Conservation (phyloP, 1,140 invertebrate species). For the Cydia pomonella region DNA sequence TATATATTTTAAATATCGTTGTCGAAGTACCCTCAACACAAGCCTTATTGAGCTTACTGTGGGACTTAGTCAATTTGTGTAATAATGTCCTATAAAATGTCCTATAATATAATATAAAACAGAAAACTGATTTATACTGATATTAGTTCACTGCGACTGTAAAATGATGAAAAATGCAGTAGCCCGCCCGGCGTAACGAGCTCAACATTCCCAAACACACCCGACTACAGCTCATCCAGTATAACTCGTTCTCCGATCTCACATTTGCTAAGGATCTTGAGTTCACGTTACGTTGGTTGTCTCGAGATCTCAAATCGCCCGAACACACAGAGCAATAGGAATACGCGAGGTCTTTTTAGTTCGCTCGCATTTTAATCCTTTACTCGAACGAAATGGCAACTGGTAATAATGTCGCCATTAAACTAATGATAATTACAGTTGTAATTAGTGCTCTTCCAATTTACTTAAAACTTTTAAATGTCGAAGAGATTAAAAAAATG, state of each 20-base stretch:
- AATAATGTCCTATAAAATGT: too few species aligned
- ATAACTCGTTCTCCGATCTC: not conserved
- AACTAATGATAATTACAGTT: not conserved
- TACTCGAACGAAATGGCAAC: not conserved
- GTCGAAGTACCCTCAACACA: too few species aligned
- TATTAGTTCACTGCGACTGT: not conserved
- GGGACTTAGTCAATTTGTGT: too few species aligned
- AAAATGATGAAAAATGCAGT: constrained; percentile 30
- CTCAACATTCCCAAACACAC: not conserved
- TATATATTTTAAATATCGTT: too few species aligned
- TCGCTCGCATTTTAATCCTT: constrained; percentile 1
- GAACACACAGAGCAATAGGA: not conserved
- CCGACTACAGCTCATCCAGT: not conserved
- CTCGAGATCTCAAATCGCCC: not conserved
- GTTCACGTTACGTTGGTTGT: not conserved
- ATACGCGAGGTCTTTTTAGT: not conserved
- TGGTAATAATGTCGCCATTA: constrained; percentile 5
- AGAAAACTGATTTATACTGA: not conserved
- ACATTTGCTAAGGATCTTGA: not conserved
- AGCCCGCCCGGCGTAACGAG: constrained; percentile 10
- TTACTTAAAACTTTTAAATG: too few species aligned
- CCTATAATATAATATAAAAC: too few species aligned
- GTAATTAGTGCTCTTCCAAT: too few species aligned
- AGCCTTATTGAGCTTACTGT: too few species aligned
- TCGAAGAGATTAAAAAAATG: too few species aligned